Evolutionary conservation across 2,888 invertebrate genomes (phyloP), one percentile per base, ranked within the genome.

Genomic region (Lepidocyrtinus sp.): DNA sequence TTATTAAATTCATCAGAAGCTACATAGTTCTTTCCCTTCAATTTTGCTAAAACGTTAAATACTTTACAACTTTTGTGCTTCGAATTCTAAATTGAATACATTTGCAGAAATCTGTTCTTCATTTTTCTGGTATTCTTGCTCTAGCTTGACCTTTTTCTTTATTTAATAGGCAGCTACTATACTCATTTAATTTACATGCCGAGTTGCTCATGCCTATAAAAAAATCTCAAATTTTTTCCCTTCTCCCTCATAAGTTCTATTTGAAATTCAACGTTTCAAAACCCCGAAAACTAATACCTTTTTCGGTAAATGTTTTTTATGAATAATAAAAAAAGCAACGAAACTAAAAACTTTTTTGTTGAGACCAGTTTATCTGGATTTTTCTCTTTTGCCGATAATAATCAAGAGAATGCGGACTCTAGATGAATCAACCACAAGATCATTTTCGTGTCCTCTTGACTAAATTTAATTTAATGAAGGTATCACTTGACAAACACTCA

Each of bases 311-410:
- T 63, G 15, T 64, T 70, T 76, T 76, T 76, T 55, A 72, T 72
- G 68, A 78, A 78, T 65, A 50, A 76, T 46, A 68, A 36, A 68
- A 61, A n/a, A n/a, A n/a, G n/a, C n/a, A n/a, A n/a, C n/a, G n/a
- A n/a, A n/a, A n/a, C n/a, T n/a, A n/a, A n/a, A n/a, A 19, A 63
- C 22, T 0, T 63, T 45, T 27, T 61, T 19, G n/a, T 45, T 27
- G 26, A 64, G 78, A 78, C 78, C 78, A 78, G 78, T 78, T 78
- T 78, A 78, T 78, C 78, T 78, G 78, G 78, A 78, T 78, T 78
- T 61, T 27, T 62, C 50, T 21, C 25, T 17, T n/a, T 2, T 45
- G 17, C 7, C 46, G 72, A 72, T 72, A 72, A 63, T 63, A 25
- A 63, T 72, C 72, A 63, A n/a, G n/a, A n/a, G n/a, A n/a, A n/a